Percentiles rank a stretch among this genome's conserved stretches.
phyloP scores from a whole-genome alignment of 2,113 vertebrate genomes.

The Poeciliopsis turrubarensis region DNA sequence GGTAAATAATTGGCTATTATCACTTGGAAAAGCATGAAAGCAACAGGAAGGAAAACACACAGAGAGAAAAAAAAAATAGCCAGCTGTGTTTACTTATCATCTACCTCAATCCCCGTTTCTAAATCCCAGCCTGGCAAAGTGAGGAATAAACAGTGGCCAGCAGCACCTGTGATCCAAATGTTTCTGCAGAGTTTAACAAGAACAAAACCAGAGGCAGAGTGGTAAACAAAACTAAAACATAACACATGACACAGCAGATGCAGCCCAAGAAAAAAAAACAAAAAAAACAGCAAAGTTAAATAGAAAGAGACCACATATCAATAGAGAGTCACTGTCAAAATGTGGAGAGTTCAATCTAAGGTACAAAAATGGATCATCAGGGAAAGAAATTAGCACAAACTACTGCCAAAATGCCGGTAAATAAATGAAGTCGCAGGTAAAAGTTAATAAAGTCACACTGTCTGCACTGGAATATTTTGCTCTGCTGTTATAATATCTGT shows the following conservation, averaged over 20 bases:
- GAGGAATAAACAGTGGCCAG: conserved; percentile 60
- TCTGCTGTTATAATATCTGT: background rate
- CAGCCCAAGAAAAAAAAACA: too few species aligned
- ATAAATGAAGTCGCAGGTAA: background rate
- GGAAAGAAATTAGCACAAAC: background rate
- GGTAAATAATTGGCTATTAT: conserved; percentile 13
- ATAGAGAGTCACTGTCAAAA: background rate
- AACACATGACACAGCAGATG: too few species aligned
- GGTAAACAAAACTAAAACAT: background rate
- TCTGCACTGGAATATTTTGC: background rate
- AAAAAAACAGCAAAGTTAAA: background rate
- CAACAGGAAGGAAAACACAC: conserved; percentile 37
- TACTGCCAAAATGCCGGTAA: background rate
- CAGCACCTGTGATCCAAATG: conserved; percentile 41
- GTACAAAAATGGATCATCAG: background rate
- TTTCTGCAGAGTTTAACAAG: conserved; percentile 20
- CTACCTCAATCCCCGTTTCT: conserved; percentile 43
- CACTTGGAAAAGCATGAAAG: conserved; percentile 24
- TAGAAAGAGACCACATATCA: background rate
- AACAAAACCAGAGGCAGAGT: conserved; percentile 1
- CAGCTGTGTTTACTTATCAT: conserved; percentile 71
- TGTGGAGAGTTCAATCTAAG: background rate
- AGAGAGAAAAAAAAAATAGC: conserved; percentile 20
- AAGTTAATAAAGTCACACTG: background rate
- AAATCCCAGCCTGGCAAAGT: conserved; percentile 60